Conservation (phyloP, 2,888 invertebrate species). For the Listrodromus nycthemerus region DNA sequence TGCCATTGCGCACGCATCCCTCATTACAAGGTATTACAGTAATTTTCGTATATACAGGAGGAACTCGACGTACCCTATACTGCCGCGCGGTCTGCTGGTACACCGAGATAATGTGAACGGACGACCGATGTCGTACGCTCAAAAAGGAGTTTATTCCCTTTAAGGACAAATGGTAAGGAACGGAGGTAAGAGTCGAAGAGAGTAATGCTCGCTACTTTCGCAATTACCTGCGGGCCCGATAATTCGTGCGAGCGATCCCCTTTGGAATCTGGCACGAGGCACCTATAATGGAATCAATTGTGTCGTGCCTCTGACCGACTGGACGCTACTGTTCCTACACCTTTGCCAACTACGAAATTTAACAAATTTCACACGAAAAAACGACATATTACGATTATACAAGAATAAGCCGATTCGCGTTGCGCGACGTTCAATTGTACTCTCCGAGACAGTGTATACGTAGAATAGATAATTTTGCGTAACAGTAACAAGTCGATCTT, state of each 20-base stretch:
- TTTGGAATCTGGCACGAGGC: background rate
- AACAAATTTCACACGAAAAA: slow-evolving; percentile 23
- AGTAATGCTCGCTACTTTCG: slow-evolving; percentile 4
- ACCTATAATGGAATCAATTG: too few species aligned
- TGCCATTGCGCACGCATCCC: slow-evolving; percentile 52
- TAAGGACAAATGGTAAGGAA: too few species aligned
- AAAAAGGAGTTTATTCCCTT: background rate
- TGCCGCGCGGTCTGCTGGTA: background rate
- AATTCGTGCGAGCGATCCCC: background rate
- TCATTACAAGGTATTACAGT: slow-evolving; percentile 43
- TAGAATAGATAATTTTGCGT: background rate
- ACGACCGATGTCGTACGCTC: background rate
- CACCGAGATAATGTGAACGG: background rate
- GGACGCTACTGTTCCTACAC: background rate
- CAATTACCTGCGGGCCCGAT: background rate
- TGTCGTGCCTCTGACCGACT: background rate
- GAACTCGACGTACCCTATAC: slow-evolving; percentile 18
- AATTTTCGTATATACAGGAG: slow-evolving; percentile 54
- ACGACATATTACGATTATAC: background rate
- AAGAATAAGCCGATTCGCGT: background rate
- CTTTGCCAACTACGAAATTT: slow-evolving; percentile 27
- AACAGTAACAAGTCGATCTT: too few species aligned
- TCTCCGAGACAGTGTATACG: background rate
- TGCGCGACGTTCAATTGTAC: slow-evolving; percentile 8
- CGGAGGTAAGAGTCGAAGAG: slow-evolving; percentile 1